Base-by-base conservation (phyloP, 2,888 invertebrate genomes). In the Folsomia manolachei region DNA sequence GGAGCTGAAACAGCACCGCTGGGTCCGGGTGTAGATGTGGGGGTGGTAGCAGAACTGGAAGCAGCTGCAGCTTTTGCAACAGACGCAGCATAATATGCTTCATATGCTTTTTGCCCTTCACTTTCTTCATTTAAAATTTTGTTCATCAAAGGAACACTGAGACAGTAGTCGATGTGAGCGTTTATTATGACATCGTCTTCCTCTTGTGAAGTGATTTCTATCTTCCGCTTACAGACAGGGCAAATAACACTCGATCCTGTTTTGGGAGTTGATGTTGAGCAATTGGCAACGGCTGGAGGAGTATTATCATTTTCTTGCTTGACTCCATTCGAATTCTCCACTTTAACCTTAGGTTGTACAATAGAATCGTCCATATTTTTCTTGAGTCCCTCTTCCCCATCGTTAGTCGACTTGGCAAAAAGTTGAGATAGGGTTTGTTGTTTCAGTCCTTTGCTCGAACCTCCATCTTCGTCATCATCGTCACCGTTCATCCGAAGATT, bases 111-210 rank as follows among this genome's bases (percentile, higher is more conserved):
- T 14, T 39, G 39, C 39, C 14, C 39, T 39, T 4, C 14, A 4
- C 7, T 39, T 14, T 14, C 39, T 39, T 39, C 39, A 39, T 14
- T 4, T 14, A 39, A 9, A 39, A 39, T 39, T 9, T 14, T 39
- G 4, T 39, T 39, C 39, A 39, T 39, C 7, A 39, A 4, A 39
- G 39, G 14, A 14, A 39, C 39, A 39, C 62, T 75, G 21, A 75
- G 27, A 39, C 75, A 75, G 11, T 72, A 70, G 25, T 75, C 75
- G 18, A 75, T 65, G 24, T 75, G 75, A 0, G 51, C 7, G 51
- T 72, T 70, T 52, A 75, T 71, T 1, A 52, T 24, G 11, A n/a
- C 14, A 53, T 75, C 75, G 1, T 56, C 61, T 51, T 72, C 70
- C 1, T 27, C 19, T 1, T 26, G 27, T 4, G 64, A 70, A 1